These are phyloP conservation scores for Drosophila flavopinicola DNA, from an alignment of 2,888 invertebrate genomes.

Conservation along the genomic window DNA sequence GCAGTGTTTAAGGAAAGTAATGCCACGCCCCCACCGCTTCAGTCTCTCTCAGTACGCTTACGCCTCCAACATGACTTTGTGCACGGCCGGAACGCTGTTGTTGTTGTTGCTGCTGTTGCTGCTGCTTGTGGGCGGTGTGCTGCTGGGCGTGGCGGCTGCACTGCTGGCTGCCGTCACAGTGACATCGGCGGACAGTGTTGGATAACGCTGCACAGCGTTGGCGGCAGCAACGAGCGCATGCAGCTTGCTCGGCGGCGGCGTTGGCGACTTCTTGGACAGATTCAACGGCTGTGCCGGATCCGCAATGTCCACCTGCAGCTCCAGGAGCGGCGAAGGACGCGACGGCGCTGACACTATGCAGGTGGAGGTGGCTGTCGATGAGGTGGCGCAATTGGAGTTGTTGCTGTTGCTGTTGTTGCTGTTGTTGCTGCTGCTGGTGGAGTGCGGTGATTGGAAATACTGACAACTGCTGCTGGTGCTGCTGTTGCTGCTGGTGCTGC, in stretches of 20 bases:
- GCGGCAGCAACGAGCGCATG: conserved; percentile 82
- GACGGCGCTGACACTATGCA: conserved; percentile 83
- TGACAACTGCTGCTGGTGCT: conserved; percentile 68
- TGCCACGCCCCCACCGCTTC: conserved; percentile 21
- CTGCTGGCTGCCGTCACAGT: conserved; percentile 82
- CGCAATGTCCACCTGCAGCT: conserved; percentile 93
- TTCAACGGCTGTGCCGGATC: conserved; percentile 93
- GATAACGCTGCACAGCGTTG: conserved; percentile 82
- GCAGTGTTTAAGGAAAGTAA: conserved; percentile 53
- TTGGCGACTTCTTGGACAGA: conserved; percentile 93
- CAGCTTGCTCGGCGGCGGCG: conserved; percentile 88
- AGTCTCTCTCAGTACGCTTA: conserved; percentile 82
- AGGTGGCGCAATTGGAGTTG: conserved; percentile 48
- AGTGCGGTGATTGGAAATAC: conserved; percentile 85
- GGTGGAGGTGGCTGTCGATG: conserved; percentile 83
- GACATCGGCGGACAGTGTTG: conserved; percentile 83
- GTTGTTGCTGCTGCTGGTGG: conserved; percentile 58
- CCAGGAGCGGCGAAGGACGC: conserved; percentile 86
- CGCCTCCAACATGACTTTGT: conserved; percentile 88
- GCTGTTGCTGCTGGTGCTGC: conserved; percentile 23
- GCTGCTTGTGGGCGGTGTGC: conserved; percentile 61
- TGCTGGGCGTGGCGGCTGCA: conserved; percentile 54
- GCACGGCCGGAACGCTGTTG: conserved; percentile 81
- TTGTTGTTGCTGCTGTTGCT: conserved; percentile 36
- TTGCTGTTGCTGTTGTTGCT: conserved; percentile 55